Percentiles rank a stretch among this genome's conserved stretches.
phyloP scores from a whole-genome alignment of 2,888 invertebrate genomes.

The Acleris holmiana region DNA sequence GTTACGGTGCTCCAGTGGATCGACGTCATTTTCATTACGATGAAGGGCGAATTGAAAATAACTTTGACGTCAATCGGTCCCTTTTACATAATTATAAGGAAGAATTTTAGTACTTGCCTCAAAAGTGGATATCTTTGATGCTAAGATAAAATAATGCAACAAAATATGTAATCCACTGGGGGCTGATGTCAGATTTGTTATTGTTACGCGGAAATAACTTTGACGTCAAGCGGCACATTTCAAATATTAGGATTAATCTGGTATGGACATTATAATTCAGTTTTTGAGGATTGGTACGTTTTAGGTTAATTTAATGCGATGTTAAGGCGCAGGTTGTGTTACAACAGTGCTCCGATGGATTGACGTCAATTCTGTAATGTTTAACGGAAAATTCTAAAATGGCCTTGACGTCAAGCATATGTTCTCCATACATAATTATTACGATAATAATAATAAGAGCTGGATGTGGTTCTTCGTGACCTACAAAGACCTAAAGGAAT shows the following conservation, averaged over 20 bases:
- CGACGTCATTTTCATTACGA: neutral
- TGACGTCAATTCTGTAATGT: neutral
- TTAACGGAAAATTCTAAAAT: neutral
- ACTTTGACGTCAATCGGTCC: neutral
- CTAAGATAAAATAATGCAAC: no score
- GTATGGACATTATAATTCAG: neutral
- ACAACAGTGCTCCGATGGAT: neutral
- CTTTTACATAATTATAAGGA: no score
- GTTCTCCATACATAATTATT: no score
- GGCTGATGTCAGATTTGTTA: no score
- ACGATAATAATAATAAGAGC: no score
- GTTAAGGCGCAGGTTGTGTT: neutral
- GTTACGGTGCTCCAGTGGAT: neutral
- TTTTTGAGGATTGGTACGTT: neutral
- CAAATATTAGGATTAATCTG: no score
- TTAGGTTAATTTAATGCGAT: neutral
- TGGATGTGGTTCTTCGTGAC: no score
- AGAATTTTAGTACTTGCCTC: no score
- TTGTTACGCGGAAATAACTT: no score
- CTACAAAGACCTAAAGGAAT: no score
- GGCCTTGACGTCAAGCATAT: neutral
- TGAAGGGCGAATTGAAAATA: neutral
- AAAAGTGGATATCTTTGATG: no score
- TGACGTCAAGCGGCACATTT: neutral
- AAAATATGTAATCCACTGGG: no score